Evolutionary conservation across 2,113 vertebrate species (phyloP).

Genomic region (Neogale vison): DNA sequence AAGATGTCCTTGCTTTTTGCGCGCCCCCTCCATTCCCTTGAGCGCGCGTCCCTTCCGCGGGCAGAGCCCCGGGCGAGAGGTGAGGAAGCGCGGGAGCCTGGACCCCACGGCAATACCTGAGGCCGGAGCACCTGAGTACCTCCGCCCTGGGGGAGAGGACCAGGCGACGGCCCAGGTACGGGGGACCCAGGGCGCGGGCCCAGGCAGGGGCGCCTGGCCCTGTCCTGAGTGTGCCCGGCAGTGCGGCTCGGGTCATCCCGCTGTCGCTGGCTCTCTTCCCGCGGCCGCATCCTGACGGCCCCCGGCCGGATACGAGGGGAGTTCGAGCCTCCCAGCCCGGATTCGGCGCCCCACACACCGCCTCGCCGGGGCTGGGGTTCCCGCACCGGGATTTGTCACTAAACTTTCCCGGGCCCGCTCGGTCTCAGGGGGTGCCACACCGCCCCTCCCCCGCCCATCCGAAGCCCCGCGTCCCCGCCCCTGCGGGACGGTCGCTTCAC

Average conservation of each 20-base stretch:
- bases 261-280: not conserved
- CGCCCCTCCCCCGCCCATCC: not conserved
- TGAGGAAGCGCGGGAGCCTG: not conserved
- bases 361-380: not conserved
- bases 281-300: not conserved
- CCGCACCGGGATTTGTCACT: not conserved
- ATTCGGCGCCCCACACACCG: not conserved
- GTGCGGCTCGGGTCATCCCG: not conserved
- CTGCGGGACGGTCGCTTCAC: conserved; percentile 35
- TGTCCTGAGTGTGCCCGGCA: not conserved
- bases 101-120: not conserved
- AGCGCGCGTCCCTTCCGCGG: not conserved
- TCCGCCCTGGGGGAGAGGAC: not conserved
- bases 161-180: not conserved
- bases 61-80: too few relatives aligned
- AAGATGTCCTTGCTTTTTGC: not conserved
- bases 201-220: not conserved
- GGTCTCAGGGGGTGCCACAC: not conserved
- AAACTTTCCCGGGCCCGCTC: conserved; percentile 69
- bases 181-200: not conserved
- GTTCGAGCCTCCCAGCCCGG: conserved; percentile 20
- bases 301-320: not conserved
- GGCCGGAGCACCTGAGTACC: not conserved
- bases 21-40: not conserved
- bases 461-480: not conserved